A percentile compares a stretch with the other conserved stretches of the same genome.
These are phyloP conservation scores for Fragum fragum DNA, from an alignment of 2,888 invertebrate genomes.

Conservation along the genomic window DNA sequence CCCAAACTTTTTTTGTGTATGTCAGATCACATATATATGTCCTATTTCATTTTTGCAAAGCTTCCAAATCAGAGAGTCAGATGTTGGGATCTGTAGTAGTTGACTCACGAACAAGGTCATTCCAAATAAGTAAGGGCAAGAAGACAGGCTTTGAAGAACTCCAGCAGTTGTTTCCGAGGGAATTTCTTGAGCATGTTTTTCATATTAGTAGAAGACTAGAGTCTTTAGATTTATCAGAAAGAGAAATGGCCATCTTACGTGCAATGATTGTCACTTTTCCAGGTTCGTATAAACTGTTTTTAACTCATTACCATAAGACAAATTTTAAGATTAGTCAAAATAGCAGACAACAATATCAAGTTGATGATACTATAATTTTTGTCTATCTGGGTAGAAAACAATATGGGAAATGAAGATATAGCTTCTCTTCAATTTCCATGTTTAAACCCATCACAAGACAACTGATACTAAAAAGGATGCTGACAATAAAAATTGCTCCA, in stretches of 20 bases:
- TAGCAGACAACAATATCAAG: too few species aligned
- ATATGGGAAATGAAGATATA: not conserved
- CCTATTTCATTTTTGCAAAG: not conserved
- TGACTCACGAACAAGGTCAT: not conserved
- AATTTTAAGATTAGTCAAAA: too few species aligned
- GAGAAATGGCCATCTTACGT: not conserved
- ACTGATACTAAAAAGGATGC: too few species aligned
- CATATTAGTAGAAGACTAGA: not conserved
- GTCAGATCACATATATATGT: not conserved
- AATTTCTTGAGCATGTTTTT: not conserved
- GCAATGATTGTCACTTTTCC: not conserved
- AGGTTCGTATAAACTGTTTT: not conserved
- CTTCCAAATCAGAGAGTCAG: constrained; percentile 5
- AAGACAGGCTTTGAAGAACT: not conserved
- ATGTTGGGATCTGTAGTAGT: not conserved
- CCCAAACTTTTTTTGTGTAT: not conserved
- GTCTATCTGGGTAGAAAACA: not conserved
- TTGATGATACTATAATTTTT: too few species aligned
- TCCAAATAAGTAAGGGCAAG: not conserved
- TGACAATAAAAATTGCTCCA: too few species aligned
- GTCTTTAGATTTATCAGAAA: not conserved
- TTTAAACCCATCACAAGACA: too few species aligned
- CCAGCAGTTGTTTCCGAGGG: not conserved
- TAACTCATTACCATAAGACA: too few species aligned
- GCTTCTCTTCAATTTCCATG: too few species aligned